Conservation (phyloP, 1,140 invertebrate genomes). For the Gryllus bimaculatus region DNA sequence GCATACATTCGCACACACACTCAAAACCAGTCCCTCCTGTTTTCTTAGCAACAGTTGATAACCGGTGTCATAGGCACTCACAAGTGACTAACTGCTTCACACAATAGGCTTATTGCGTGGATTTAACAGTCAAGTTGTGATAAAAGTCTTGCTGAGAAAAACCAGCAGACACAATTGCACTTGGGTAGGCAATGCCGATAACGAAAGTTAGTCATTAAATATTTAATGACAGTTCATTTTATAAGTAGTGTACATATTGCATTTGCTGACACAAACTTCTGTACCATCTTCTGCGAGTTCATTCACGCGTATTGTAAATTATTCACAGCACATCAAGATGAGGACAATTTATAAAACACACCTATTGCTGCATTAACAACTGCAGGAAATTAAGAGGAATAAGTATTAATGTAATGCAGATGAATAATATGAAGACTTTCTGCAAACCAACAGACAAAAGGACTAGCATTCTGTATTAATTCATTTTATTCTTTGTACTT, state of each 20-base stretch:
- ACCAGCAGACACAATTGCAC: constrained; percentile 13
- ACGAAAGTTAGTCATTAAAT: background rate
- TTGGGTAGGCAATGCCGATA: constrained; percentile 7
- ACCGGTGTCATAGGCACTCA: background rate
- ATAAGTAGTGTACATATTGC: background rate
- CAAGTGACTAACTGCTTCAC: background rate
- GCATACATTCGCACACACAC: background rate
- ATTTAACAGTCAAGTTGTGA: background rate
- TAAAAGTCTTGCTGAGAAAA: background rate
- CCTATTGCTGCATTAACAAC: background rate
- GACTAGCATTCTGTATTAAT: background rate
- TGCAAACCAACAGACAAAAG: background rate
- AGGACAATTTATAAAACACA: background rate
- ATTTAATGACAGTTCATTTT: background rate
- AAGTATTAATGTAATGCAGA: background rate
- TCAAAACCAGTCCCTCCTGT: background rate
- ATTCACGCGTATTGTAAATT: background rate
- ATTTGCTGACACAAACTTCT: background rate
- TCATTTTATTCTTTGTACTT: background rate
- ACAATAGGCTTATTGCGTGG: background rate
- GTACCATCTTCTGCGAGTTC: background rate
- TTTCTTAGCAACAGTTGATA: background rate
- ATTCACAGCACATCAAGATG: background rate
- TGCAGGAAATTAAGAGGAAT: background rate
- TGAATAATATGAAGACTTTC: background rate